Evolutionary conservation across 2,113 vertebrate genomes (phyloP).

Genomic region (Bombycilla garrulus): DNA sequence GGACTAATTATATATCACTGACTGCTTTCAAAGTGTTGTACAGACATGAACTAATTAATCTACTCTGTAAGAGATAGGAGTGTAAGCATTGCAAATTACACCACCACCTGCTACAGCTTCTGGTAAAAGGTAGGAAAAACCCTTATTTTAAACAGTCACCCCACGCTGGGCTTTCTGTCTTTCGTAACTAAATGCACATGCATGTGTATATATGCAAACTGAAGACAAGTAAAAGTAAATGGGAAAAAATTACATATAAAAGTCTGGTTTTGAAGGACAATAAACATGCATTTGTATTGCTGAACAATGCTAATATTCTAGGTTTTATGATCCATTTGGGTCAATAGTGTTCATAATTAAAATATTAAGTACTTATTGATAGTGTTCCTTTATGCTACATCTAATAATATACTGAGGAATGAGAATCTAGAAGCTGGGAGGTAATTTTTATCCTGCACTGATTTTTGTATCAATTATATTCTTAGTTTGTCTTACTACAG

Average conservation of each 20-base stretch:
- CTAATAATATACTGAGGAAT: not conserved
- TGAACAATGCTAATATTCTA: not conserved
- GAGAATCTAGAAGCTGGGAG: not conserved
- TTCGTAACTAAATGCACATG: not conserved
- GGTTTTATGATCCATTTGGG: not conserved
- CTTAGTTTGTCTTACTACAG: not conserved
- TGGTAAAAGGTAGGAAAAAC: not conserved
- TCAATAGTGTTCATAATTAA: not conserved
- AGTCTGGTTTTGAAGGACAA: not conserved
- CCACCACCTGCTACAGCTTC: not conserved
- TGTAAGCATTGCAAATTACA: not conserved
- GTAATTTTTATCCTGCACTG: not conserved
- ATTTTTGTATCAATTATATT: not conserved
- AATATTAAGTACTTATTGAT: not conserved
- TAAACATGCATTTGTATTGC: not conserved
- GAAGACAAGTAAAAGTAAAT: not conserved
- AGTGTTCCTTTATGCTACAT: not conserved
- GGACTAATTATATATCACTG: constrained; percentile 13
- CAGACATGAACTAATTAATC: constrained; percentile 44
- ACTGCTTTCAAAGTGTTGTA: constrained; percentile 25
- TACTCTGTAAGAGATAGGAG: not conserved
- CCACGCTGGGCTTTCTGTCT: not conserved
- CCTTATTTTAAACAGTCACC: not conserved
- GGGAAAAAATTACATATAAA: not conserved
- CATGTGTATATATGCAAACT: not conserved